phyloP scores from a whole-genome alignment of 2,113 vertebrate species.

The Epinephelus cyanopodus region DNA sequence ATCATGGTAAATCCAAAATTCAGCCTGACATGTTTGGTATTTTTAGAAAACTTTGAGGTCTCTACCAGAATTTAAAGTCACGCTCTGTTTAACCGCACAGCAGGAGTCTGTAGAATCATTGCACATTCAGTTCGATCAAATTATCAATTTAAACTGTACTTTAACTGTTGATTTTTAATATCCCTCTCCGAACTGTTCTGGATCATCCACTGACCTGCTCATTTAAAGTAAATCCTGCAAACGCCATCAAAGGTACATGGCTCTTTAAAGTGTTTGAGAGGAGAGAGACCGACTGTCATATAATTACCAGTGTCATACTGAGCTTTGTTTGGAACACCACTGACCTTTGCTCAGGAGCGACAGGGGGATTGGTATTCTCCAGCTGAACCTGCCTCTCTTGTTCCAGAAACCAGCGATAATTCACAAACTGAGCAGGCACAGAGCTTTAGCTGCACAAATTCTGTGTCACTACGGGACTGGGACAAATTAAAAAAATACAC shows the following conservation, averaged over 20 bases:
- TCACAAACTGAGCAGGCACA: slow-evolving; percentile 15
- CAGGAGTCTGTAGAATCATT: slow-evolving; percentile 17
- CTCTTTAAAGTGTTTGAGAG: slow-evolving; percentile 19
- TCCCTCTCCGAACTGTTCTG: not conserved
- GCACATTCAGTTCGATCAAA: slow-evolving; percentile 1
- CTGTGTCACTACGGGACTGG: not conserved
- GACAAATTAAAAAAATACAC: not conserved
- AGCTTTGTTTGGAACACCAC: slow-evolving; percentile 21
- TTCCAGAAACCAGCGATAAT: slow-evolving; percentile 24
- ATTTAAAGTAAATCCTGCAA: slow-evolving; percentile 1
- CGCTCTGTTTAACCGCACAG: not conserved
- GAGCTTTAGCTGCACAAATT: slow-evolving; percentile 15
- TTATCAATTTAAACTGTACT: not conserved
- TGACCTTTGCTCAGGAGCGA: slow-evolving; percentile 54
- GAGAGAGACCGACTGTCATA: slow-evolving; percentile 7
- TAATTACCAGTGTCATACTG: slow-evolving; percentile 30
- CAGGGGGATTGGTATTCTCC: slow-evolving; percentile 51
- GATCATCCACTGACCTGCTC: not conserved
- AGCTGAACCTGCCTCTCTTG: slow-evolving; percentile 38
- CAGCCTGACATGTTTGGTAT: slow-evolving; percentile 20
- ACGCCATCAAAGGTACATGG: slow-evolving; percentile 5
- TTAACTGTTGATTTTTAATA: not conserved
- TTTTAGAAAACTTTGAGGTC: slow-evolving; percentile 16
- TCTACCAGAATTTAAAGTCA: not conserved
- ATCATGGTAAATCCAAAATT: slow-evolving; percentile 17